Evolutionary conservation across 2,888 invertebrate genomes (phyloP).

Genomic region (Tipula helvola): DNA sequence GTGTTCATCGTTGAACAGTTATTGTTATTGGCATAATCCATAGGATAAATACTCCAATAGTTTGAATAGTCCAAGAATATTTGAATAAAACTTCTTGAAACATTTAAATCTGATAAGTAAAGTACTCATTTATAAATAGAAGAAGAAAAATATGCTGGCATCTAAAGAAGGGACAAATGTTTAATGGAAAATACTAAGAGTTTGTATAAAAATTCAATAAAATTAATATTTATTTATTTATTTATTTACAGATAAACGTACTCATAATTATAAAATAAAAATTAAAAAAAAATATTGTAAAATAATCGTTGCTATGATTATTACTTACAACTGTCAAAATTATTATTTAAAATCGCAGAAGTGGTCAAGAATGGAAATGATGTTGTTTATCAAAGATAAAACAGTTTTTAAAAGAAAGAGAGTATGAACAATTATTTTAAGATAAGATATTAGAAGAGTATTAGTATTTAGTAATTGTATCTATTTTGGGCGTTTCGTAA

Average conservation of each 20-base stretch:
- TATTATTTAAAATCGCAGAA: not conserved
- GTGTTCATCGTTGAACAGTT: too few relatives aligned
- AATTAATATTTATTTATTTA: not conserved
- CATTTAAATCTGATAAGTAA: too few relatives aligned
- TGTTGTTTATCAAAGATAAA: not conserved
- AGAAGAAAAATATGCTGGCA: too few relatives aligned
- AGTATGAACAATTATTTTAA: slow-evolving; percentile 12
- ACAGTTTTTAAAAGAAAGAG: not conserved
- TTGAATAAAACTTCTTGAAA: too few relatives aligned
- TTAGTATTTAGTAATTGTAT: slow-evolving; percentile 18
- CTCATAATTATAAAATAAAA: not conserved
- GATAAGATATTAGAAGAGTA: not conserved
- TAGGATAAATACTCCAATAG: too few relatives aligned
- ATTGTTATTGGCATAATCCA: too few relatives aligned
- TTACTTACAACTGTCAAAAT: not conserved
- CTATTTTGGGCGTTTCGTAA: slow-evolving; percentile 22
- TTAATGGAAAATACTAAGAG: not conserved
- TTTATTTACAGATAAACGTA: not conserved
- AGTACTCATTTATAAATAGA: too few relatives aligned
- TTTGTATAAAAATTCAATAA: not conserved
- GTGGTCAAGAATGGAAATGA: not conserved
- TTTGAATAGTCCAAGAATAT: too few relatives aligned
- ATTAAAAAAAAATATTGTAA: not conserved
- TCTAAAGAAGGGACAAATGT: too few relatives aligned
- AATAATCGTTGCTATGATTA: not conserved